Base-by-base conservation (phyloP, 2,113 vertebrate species). In the Aramus guarauna region DNA sequence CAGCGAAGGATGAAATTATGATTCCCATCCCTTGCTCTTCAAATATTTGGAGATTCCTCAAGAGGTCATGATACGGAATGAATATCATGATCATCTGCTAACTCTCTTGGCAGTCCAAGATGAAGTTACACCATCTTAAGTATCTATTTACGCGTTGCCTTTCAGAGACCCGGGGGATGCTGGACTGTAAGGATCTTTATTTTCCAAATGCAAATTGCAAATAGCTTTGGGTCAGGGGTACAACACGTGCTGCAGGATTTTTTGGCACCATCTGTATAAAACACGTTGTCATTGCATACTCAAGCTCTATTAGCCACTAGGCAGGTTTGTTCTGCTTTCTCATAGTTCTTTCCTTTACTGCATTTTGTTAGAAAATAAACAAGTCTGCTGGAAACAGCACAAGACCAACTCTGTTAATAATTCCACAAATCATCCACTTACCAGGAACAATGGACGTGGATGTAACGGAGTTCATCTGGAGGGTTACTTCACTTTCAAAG, bases 381-480 rank as follows among this genome's bases (percentile, higher is more conserved):
- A 58, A 15, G 2, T 32, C n/a, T 55, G 47, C 47, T 64, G 67
- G 29, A 52, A 95, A 52, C 19, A 85, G 27, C 30, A 85, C 27
- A 50, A 91, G 36, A 52, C 19, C 9, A 19, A 53, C 12, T 69
- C 50, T 71, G 29, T 59, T 56, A 64, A 37, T 74, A 88, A 75
- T 47, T 86, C 50, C 1, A 1, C 69, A 84, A 63, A n/a, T 66
- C 72, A 72, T 23, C n/a, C 24, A 20, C 52, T 58, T 71, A 71
- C 3, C 32, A 85, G 55, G 21, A 91, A 66, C 50, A 55, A 23
- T 41, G 45, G 50, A 5, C 2, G 0, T 41, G 32, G 21, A 63
- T 2, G 0, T n/a, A 74, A 39, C 0, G 0, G 41, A 36, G 11
- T 81, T 41, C 29, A 41, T 67, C 47, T 66, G 55, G 43, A 75